These are phyloP conservation scores for Eulemur macaco DNA, from an alignment of 2,113 vertebrate genomes.

Conservation along the genomic window DNA sequence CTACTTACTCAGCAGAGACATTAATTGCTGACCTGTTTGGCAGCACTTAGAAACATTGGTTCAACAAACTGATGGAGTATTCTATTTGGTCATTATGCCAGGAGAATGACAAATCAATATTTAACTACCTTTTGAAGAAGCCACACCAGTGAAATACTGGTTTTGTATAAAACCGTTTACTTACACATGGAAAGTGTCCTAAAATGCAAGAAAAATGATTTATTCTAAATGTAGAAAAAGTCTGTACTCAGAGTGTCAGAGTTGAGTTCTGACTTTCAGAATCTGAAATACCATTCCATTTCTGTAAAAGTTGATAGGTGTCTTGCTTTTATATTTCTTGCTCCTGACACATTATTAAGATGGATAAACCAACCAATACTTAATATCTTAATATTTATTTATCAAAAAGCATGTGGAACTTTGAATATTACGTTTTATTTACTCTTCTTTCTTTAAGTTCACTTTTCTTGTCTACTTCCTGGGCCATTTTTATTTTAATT, in stretches of 20 bases:
- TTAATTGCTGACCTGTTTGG: slow-evolving; percentile 71
- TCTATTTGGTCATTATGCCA: slow-evolving; percentile 64
- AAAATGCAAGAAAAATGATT: not conserved
- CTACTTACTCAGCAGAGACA: slow-evolving; percentile 72
- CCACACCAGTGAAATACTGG: slow-evolving; percentile 7
- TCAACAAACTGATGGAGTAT: slow-evolving; percentile 64
- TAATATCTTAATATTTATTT: not conserved
- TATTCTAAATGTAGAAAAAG: slow-evolving; percentile 45
- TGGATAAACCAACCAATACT: not conserved
- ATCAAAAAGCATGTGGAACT: not conserved
- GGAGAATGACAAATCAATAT: slow-evolving; percentile 71
- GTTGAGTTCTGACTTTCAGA: slow-evolving; percentile 37
- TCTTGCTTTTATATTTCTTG: slow-evolving; percentile 19
- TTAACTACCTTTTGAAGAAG: slow-evolving; percentile 67
- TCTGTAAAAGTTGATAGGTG: not conserved
- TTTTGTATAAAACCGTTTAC: slow-evolving; percentile 42
- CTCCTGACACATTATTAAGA: not conserved
- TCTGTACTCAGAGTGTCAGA: not conserved
- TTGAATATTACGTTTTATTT: not conserved
- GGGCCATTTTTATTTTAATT: slow-evolving; percentile 29
- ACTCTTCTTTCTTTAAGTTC: not conserved
- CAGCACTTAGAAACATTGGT: slow-evolving; percentile 54
- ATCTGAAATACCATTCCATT: slow-evolving; percentile 26
- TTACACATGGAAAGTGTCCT: not conserved
- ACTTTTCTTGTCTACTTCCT: not conserved